Evolutionary conservation across 1,140 invertebrate genomes (phyloP), one percentile per base, ranked within the genome.

Genomic region (Eurosta solidaginis): DNA sequence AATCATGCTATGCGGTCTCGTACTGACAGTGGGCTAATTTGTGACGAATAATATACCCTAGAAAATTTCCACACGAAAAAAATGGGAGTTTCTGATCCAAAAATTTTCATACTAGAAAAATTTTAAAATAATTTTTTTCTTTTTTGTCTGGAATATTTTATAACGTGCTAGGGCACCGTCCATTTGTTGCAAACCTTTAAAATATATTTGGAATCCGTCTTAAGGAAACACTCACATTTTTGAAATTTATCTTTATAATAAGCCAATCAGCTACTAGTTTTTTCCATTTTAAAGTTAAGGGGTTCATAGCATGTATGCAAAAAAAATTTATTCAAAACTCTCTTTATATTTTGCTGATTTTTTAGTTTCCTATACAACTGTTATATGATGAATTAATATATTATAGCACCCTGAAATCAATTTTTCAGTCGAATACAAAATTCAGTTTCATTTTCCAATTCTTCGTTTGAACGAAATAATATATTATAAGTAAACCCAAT

Each of bases 361-460:
- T n/a, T n/a, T n/a, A n/a, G n/a, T 29, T 76, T 54, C 44, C 42
- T 47, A 44, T 20, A 2, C 10, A 42, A 17, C 14, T 27, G 1
- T 22, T 25, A 68, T 50, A 47, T 36, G 49, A 50, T 59, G 54
- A 5, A 36, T 25, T 59, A 33, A 33, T 29, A 29, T 10, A 52
- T 14, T 25, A 45, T 79, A 87, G 84, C 85, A 87, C 85, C 85
- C 84, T 87, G 84, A 87, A 87, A 87, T 85, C 84, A 78, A 87
- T 86, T 87, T 85, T 87, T 85, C 84, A 87, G 82, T 81, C 83
- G 82, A 81, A 84, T 85, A 84, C 80, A 77, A 4, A 78, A 54
- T 75, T 78, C 44, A 74, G 6, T 42, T 74, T 17, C 14, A 54
- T 54, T 17, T 5, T 33, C n/a, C 27, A 17, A 1, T 33, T 17